These are phyloP conservation scores for Chymomyza caudatula DNA, from an alignment of 2,888 invertebrate genomes.

Conservation along the genomic window DNA sequence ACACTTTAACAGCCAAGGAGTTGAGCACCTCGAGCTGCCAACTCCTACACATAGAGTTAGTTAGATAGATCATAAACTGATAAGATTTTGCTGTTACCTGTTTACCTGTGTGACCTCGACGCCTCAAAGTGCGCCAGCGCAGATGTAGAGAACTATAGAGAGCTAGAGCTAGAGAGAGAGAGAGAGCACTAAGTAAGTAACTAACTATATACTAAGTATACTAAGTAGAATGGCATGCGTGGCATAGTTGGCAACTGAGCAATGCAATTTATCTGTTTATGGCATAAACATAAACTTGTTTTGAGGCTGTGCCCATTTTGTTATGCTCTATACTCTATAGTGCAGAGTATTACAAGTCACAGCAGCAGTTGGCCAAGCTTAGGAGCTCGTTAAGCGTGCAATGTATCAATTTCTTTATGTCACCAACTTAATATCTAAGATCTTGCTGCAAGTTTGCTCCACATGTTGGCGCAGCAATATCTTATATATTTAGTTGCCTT, in stretches of 20 bases:
- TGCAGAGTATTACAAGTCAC: background rate
- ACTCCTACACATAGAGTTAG: background rate
- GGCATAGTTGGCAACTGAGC: background rate
- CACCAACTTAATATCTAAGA: no score
- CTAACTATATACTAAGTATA: no score
- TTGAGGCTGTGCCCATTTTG: conserved; percentile 6
- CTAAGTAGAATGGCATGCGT: background rate
- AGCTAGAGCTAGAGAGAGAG: no score
- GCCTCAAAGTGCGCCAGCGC: background rate
- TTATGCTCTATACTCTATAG: conserved; percentile 44
- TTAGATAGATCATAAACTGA: background rate
- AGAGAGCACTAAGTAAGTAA: background rate
- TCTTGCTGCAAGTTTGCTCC: no score
- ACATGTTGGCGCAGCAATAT: no score
- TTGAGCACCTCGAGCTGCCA: conserved; percentile 5
- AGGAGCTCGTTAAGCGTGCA: background rate
- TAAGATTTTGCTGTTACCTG: background rate
- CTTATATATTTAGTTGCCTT: no score
- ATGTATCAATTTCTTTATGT: no score
- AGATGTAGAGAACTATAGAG: background rate
- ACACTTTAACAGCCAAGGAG: background rate
- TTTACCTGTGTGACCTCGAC: background rate
- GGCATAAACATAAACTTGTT: conserved; percentile 1
- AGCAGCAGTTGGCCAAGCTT: background rate
- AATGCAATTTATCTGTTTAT: background rate